Percentiles rank a stretch among this genome's conserved stretches.
Conservation (phyloP, 2,797 vertebrate genomes). For the Phataginus tetradactyla region DNA sequence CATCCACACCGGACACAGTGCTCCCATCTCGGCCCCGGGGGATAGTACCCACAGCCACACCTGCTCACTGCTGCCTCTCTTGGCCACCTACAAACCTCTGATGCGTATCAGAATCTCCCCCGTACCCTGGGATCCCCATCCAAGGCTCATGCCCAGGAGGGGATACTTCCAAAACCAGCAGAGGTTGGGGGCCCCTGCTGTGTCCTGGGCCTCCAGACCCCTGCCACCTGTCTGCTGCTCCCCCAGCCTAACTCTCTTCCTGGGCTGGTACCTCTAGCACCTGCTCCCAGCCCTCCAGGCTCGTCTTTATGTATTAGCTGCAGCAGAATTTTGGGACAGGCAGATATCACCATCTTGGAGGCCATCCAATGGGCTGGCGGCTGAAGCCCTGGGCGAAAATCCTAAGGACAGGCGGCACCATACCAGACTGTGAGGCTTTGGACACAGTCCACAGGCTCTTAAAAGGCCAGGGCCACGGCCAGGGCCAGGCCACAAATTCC, state of each 20-base stretch:
- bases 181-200: neutral
- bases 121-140: neutral
- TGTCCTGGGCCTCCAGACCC: neutral
- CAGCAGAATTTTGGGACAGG: constrained; percentile 42
- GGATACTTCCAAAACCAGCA: neutral
- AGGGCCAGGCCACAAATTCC: neutral
- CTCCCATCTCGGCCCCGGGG: neutral
- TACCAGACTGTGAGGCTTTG: neutral
- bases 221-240: neutral
- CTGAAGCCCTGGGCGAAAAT: neutral
- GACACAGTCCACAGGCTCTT: constrained; percentile 31
- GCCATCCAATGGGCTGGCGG: constrained; percentile 21
- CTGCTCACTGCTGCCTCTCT: neutral
- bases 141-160: neutral
- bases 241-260: neutral
- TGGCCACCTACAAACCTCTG: neutral
- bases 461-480: constrained; percentile 50
- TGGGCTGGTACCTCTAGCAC: constrained; percentile 17
- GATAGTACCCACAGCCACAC: neutral
- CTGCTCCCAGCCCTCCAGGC: neutral
- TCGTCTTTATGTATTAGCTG: neutral
- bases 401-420: neutral
- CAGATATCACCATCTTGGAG: constrained; percentile 37
- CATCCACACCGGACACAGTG: neutral
- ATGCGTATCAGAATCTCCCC: neutral